phyloP scores from a whole-genome alignment of 2,888 invertebrate genomes.

The Zele albiditarsus region DNA sequence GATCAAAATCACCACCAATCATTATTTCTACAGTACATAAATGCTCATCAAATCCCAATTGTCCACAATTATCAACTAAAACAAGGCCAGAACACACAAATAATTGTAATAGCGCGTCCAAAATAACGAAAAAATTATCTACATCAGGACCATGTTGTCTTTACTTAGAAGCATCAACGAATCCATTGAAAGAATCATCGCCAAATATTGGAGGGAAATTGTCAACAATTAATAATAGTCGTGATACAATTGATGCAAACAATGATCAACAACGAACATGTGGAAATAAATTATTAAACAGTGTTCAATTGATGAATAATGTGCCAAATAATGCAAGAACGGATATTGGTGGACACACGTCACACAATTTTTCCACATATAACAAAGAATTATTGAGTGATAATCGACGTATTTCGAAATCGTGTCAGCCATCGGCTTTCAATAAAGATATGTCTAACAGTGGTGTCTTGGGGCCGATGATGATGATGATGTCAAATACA shows the following conservation, averaged over 20 bases:
- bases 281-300: slow-evolving; percentile 31
- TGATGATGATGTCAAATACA: slow-evolving; percentile 1
- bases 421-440: neutral
- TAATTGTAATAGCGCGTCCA: slow-evolving; percentile 49
- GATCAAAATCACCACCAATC: slow-evolving; percentile 44
- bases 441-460: neutral
- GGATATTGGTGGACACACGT: neutral
- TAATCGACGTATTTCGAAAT: neutral
- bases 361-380: neutral
- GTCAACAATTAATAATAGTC: neutral
- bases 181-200: slow-evolving; percentile 14
- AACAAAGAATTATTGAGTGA: neutral
- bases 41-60: slow-evolving; percentile 61
- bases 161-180: slow-evolving; percentile 30
- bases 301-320: slow-evolving; percentile 14
- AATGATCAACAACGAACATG: neutral
- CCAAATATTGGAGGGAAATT: neutral
- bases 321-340: slow-evolving; percentile 34
- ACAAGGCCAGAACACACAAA: slow-evolving; percentile 23
- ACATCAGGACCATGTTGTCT: slow-evolving; percentile 39
- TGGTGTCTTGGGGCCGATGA: neutral
- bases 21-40: slow-evolving; percentile 55
- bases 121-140: slow-evolving; percentile 41
- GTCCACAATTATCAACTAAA: slow-evolving; percentile 48
- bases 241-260: slow-evolving; percentile 14